Evolutionary conservation across 2,888 invertebrate genomes (phyloP), one percentile per base, ranked within the genome.

Genomic region (Drosophila mayaguana): DNA sequence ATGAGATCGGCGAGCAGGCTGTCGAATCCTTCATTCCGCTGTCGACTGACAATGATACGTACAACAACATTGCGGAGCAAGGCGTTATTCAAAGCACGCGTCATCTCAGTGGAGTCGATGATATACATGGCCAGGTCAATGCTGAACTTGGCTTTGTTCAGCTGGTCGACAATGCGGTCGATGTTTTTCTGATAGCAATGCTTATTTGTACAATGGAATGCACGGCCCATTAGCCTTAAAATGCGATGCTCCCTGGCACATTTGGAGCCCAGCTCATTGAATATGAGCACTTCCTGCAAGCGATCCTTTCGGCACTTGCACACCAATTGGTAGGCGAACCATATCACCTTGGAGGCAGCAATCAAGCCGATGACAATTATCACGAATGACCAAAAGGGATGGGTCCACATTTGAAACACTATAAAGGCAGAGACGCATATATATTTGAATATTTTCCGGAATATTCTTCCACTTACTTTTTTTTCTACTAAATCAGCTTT

Each of bases 91-190:
- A 91, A 50, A 5, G 84, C 83, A 2, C 59, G 36, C 11, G 71
- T 61, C 18, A 91, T 48, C 16, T 88, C 79, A 25, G 62, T 40
- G n/a, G 86, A 87, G 8, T 80, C 83, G 51, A 91, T 81, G 3
- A 85, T 83, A 34, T 86, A 90, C 87, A 91, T 90, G 18, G 90
- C 88, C 36, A 91, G 54, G 64, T 91, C 91, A 34, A 91, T 89
- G 14, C 86, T 80, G 63, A 85, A 81, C 43, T 81, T 65, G 3
- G 90, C 83, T 2, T 73, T 55, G 60, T 86, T 78, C 36, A 91
- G 75, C 14, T 77, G 71, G 7, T 70, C 46, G 46, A 81, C 51
- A 14, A 91, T 45, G 51, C 80, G 85, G 1, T 79, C 75, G 16
- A 88, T 66, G 64, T 88, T 81, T 3, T 66, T 69, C 4, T 65